phyloP scores from a whole-genome alignment of 1,140 invertebrate species.

The Nebria ingens region DNA sequence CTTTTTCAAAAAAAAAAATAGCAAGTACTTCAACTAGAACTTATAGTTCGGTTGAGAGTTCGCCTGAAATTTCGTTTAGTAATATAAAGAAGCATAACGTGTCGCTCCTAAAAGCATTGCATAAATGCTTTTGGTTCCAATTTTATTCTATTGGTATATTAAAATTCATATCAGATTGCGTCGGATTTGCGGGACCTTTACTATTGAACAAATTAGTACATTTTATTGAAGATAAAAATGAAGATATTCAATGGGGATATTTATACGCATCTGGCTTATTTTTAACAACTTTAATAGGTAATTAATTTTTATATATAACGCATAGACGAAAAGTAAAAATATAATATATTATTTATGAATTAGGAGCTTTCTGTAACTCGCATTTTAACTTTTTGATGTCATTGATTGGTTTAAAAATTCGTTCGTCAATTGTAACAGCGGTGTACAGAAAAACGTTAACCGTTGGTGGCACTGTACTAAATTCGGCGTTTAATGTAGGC shows the following conservation, averaged over 20 bases:
- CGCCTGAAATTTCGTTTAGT: slow-evolving; percentile 25
- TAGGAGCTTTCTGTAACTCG: slow-evolving; percentile 63
- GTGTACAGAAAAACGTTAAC: slow-evolving; percentile 80
- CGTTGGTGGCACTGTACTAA: slow-evolving; percentile 40
- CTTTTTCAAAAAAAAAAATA: background rate
- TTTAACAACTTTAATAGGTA: slow-evolving; percentile 51
- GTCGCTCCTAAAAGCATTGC: slow-evolving; percentile 61
- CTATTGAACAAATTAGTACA: slow-evolving; percentile 72
- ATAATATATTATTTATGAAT: slow-evolving; percentile 21
- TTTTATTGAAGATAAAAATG: slow-evolving; percentile 65
- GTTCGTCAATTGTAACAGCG: slow-evolving; percentile 69
- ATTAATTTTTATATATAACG: slow-evolving; percentile 18
- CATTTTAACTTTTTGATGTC: slow-evolving; percentile 88
- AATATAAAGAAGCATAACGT: slow-evolving; percentile 37
- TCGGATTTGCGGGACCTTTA: slow-evolving; percentile 80
- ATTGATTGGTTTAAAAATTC: slow-evolving; percentile 77
- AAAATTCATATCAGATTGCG: slow-evolving; percentile 72
- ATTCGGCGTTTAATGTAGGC: slow-evolving; percentile 57
- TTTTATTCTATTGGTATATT: slow-evolving; percentile 85
- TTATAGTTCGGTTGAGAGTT: slow-evolving; percentile 33
- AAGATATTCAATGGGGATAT: slow-evolving; percentile 61
- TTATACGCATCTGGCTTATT: slow-evolving; percentile 67
- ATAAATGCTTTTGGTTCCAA: slow-evolving; percentile 71
- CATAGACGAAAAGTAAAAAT: background rate
- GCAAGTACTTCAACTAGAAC: slow-evolving; percentile 20